Percentiles rank a stretch among this genome's conserved stretches.
Evolutionary conservation across 2,888 invertebrate species (phyloP).

Genomic region (Brachypalpus laphriformis): DNA sequence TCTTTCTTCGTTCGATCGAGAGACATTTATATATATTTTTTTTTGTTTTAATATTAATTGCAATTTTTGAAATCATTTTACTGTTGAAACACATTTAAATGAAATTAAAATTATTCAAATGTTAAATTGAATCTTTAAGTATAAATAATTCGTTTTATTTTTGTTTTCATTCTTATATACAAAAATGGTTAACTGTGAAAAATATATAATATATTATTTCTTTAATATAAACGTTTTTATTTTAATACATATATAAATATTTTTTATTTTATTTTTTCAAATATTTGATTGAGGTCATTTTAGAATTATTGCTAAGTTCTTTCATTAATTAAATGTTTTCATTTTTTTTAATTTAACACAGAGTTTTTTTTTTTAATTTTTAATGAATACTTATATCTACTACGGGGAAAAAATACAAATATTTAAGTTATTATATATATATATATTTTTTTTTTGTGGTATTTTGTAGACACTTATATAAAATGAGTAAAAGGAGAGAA

Average conservation of each 20-base stretch:
- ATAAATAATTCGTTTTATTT: conserved; percentile 65
- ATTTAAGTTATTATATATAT: conserved; percentile 76
- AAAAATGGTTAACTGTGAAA: conserved; percentile 75
- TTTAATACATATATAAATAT: conserved; percentile 74
- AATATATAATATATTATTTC: conserved; percentile 67
- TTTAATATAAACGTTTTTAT: conserved; percentile 74
- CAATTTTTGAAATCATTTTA: conserved; percentile 63
- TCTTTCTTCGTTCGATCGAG: conserved; percentile 83
- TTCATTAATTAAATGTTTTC: conserved; percentile 62
- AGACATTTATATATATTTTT: conserved; percentile 78
- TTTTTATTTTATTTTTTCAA: conserved; percentile 67
- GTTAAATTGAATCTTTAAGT: conserved; percentile 52
- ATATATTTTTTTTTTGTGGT: conserved; percentile 70
- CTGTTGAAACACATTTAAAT: conserved; percentile 42
- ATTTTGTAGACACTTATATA: conserved; percentile 74
- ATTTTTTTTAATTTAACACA: conserved; percentile 61
- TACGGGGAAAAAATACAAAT: conserved; percentile 47
- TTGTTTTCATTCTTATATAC: conserved; percentile 60
- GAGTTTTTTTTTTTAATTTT: conserved; percentile 52
- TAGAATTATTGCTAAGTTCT: conserved; percentile 82
- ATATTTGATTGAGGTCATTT: conserved; percentile 83
- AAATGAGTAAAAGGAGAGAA: conserved; percentile 76
- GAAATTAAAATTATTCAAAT: conserved; percentile 40
- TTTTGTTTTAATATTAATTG: conserved; percentile 75
- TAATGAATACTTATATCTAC: conserved; percentile 39